A percentile compares a stretch with the other conserved stretches of the same genome.
Conservation (phyloP, 2,888 invertebrate species). For the Coleophora flavipennella region DNA sequence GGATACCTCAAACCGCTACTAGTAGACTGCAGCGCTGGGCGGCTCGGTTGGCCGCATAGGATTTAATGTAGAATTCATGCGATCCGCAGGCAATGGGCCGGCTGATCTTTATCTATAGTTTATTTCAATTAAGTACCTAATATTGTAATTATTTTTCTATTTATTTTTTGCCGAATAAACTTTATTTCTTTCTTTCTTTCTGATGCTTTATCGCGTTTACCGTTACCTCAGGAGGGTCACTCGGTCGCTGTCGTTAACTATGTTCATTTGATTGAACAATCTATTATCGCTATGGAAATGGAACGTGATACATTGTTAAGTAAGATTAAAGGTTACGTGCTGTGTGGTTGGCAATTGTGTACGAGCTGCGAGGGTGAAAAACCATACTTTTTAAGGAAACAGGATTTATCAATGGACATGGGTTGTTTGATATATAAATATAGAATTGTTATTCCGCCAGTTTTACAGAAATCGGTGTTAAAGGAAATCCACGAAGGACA, state of each 20-base stretch:
- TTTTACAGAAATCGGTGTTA: background rate
- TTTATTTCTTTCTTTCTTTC: too few relatives aligned
- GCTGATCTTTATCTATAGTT: constrained; percentile 16
- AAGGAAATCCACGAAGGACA: constrained; percentile 10
- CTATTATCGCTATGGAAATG: constrained; percentile 6
- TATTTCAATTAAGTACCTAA: background rate
- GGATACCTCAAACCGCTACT: constrained; percentile 25
- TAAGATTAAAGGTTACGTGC: constrained; percentile 12
- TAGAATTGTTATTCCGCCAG: constrained; percentile 5
- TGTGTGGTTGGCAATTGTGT: constrained; percentile 14
- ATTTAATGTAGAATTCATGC: constrained; percentile 17
- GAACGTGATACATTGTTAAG: constrained; percentile 8
- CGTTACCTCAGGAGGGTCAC: constrained; percentile 4
- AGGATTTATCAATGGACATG: constrained; percentile 3
- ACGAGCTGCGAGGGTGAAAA: constrained; percentile 8
- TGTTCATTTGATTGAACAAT: constrained; percentile 7
- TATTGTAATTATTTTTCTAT: background rate
- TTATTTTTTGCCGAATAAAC: background rate
- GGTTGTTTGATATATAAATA: constrained; percentile 12
- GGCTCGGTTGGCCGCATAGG: constrained; percentile 26
- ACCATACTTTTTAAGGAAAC: constrained; percentile 6
- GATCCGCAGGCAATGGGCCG: constrained; percentile 10
- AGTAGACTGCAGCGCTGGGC: constrained; percentile 29
- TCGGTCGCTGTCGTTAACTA: background rate
- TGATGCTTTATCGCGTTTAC: constrained; percentile 15